A percentile compares a stretch with the other conserved stretches of the same genome.
Evolutionary conservation across 53 echinoderm and acorn worm species (phyloP).

Genomic region (Zoroaster sp.): DNA sequence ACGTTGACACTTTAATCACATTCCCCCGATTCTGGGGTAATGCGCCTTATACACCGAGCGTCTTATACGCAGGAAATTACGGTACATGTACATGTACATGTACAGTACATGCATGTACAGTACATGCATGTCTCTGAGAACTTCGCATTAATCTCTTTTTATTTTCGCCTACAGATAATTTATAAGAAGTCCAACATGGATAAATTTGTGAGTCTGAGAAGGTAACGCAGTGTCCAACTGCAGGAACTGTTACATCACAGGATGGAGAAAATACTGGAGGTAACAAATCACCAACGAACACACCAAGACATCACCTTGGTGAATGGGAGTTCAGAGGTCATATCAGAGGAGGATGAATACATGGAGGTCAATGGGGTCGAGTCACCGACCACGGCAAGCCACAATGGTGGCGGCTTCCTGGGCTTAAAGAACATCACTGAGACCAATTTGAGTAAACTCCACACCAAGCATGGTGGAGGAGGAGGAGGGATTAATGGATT

Average conservation of each 20-base stretch:
- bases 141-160: neutral
- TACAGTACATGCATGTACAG: too few species aligned
- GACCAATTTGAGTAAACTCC: constrained; percentile 39
- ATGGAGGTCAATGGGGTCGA: neutral
- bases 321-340: constrained; percentile 22
- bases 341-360: constrained; percentile 38
- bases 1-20: too few species aligned
- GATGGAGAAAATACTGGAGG: constrained; percentile 81
- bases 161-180: neutral
- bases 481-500: neutral
- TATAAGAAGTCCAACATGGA: neutral
- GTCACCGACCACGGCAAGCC: neutral
- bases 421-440: neutral
- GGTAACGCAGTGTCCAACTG: neutral
- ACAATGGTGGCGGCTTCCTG: neutral
- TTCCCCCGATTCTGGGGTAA: too few species aligned
- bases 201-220: neutral
- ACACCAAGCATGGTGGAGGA: neutral
- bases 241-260: neutral
- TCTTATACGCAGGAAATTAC: too few species aligned
- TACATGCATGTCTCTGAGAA: too few species aligned
- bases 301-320: constrained; percentile 17
- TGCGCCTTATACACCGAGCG: too few species aligned
- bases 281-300: constrained; percentile 14
- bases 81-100: too few species aligned